Evolutionary conservation across 2,888 invertebrate species (phyloP), one percentile per base, ranked within the genome.

Genomic region (Clusia tigrina): DNA sequence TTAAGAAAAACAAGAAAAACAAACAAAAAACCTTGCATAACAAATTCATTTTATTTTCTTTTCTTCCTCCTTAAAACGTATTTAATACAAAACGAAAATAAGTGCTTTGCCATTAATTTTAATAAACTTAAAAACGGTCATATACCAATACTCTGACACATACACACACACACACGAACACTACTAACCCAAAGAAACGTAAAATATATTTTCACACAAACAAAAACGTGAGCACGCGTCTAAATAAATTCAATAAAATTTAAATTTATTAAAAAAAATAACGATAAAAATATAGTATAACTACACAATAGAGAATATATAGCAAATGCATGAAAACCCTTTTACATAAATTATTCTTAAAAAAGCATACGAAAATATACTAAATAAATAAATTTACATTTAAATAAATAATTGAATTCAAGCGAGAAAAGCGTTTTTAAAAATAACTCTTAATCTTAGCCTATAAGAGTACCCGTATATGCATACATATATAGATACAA

Each of bases 11-110:
- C n/a, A 58, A 68, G 71, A 66, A 70, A 73, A 59, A 52, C 17
- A 20, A 10, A 60, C 67, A 77, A 76, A 81, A 81, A 81, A 79
- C 73, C 78, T 81, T 81, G 81, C 82, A 82, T 82, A 82, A 81
- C 81, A 81, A 82, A 81, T 81, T 81, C 81, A 81, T 81, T 75
- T 77, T 72, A n/a, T n/a, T n/a, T n/a, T n/a, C n/a, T n/a, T n/a
- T n/a, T n/a, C n/a, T n/a, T n/a, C n/a, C 77, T 80, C 76, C 73
- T 78, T 70, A 67, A 64, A 63, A 66, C 62, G 66, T 57, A 67
- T 72, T 71, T 72, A 65, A 58, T 65, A 74, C 65, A 60, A 68
- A 71, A 75, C 17, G 17, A 17, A 51, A 24, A 48, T 3, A 25
- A 23, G 24, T 12, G 59, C 59, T 54, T 56, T 23, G 54, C 60